Evolutionary conservation across 2,797 vertebrate species (phyloP), one percentile per base, ranked within the genome.

Genomic region (Myiothlypis coronata): DNA sequence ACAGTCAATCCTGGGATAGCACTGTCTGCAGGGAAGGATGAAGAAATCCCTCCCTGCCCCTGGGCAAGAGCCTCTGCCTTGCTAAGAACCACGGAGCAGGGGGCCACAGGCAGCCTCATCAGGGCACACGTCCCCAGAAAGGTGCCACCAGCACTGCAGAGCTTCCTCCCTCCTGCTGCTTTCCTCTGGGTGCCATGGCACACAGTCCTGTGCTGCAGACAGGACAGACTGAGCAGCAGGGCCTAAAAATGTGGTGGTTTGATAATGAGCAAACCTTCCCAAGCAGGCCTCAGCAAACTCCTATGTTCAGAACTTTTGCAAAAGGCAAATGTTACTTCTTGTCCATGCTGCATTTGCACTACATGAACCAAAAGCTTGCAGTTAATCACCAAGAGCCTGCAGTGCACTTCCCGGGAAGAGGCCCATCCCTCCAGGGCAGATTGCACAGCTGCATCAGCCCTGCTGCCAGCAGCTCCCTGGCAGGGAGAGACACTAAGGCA

Each of bases 21-120:
- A 9, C 21, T 76, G 12, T 7, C 12, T 16, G 11, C 0, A 0
- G 13, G 23, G 4, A 26, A 75, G 27, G 24, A 63, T 0, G 6
- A 34, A 82, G 44, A 82, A 60, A 47, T 28, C 41, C 23, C 17
- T 56, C 53, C 35, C 41, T 70, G n/a, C 2, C 28, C 46, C 21
- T 0, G 0, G 20, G 34, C 1, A 1, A 91, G 24, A 84, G 6
- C 19, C 28, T 8, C 47, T 44, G 49, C 32, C 53, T 59, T 56
- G 15, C 30, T 34, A 61, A 80, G 59, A 81, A 12, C 41, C 37
- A 12, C 0, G 0, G 39, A 23, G 14, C 13, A 9, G 24, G 11
- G 28, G 35, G 5, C 4, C 19, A 24, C 3, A 0, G 43, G 39
- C 59, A 52, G 47, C 39, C 72, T 67, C 63, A 34, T 10, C 2